Base-by-base conservation (phyloP, 2,888 invertebrate genomes). In the Tenthredo livida region DNA sequence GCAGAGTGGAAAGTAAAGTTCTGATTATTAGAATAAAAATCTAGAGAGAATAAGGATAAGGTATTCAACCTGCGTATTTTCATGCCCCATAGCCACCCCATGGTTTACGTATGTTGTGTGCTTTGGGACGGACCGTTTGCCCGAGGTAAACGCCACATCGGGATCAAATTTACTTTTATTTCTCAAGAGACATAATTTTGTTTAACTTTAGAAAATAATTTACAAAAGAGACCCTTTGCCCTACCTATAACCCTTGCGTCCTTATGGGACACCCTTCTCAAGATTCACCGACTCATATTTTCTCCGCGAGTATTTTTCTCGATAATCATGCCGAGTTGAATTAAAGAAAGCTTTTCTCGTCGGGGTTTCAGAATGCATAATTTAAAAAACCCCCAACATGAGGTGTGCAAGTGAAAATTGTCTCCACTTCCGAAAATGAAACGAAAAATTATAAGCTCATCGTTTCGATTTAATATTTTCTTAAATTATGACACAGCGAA, bases 171-270 rank as follows among this genome's bases (percentile, higher is more conserved):
- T 47, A 47, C 61, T 47, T 75, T 75, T 47, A 47, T 75, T 50
- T n/a, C 75, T 75, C 75, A 21, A 21, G 75, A 50, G 75, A 75
- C 75, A 25, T 47, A 75, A 75, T 75, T 75, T 17, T 75, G 75
- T 75, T 75, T 47, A 29, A 75, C 75, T 47, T 29, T 25, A 10
- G 75, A 47, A 21, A 75, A 75, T 75, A 75, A 75, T 75, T 75
- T 47, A 25, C 75, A 47, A 25, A 21, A 21, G 29, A 43, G 40
- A 43, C 25, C 47, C 9, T 37, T 47, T 12, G 12, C 75, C 2
- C 25, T 25, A 7, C 75, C 25, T 25, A 7, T 47, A 25, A 47
- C 43, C 47, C 9, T 43, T 10, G 1, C 21, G 43, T 25, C 43
- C 47, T 75, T 47, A 61, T 12, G 10, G 4, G 50, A 75, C 75